Base-by-base conservation (phyloP, 2,888 invertebrate genomes). In the Hyppa rectilinea region DNA sequence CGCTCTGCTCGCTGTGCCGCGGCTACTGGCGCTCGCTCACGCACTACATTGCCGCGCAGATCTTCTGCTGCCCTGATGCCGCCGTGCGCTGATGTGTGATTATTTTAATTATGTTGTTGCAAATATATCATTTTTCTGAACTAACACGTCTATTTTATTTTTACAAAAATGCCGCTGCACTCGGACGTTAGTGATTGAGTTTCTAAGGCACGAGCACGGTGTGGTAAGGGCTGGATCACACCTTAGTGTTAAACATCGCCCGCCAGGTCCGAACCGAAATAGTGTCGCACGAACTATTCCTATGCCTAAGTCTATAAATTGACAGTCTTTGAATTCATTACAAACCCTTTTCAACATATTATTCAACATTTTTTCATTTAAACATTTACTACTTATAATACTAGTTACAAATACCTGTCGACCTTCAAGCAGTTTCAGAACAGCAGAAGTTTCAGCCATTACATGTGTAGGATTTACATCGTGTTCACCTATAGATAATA, bases 1-100 rank as follows among this genome's bases (percentile, higher is more conserved):
- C 91, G 29, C 86, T 93, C 56, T 94, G 94, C 84, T 85, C 91
- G 66, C 78, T 91, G 60, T 94, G 94, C 78, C 90, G 92, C 74
- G 86, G 86, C 38, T 94, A 91, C 85, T 92, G 92, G 92, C 89
- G 93, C 59, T 83, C 90, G 26, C 67, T 94, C 64, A 84, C 91
- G 4, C 87, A 86, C 29, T 91, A 88, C 70, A 60, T 94, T 40
- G 78, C 86, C 36, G 75, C 84, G 67, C 85, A 88, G 71, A 59
- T 88, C n/a, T 81, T 83, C 81, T 76, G 85, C 64, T 78, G 67
- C 38, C 77, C 75, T 17, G 78, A 69, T 47, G 49, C 66, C 61
- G 65, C 75, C 14, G 78, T 63, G 34, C 64, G 50, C 34, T 43
- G 53, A 58, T 34, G 34, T 52, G 50, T 50, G 43, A 47, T 68